Conservation (phyloP, 2,113 vertebrate genomes). For the Leptodactylus fuscus region DNA sequence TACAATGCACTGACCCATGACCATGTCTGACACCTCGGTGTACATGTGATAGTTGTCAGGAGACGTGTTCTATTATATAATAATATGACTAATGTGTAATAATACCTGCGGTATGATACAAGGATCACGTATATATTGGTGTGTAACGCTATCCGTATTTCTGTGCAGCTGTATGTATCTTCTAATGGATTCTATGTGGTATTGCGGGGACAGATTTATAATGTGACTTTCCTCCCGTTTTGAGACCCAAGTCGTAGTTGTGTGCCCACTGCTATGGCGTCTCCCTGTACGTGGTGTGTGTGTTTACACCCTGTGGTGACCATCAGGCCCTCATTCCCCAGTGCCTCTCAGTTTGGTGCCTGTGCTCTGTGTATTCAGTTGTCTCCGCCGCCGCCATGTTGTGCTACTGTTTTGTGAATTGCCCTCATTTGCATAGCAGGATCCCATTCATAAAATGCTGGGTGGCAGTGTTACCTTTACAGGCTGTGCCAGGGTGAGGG, state of each 20-base stretch:
- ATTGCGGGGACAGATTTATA: neutral
- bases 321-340: neutral
- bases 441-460: slow-evolving; percentile 58
- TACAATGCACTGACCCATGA: neutral
- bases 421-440: slow-evolving; percentile 58
- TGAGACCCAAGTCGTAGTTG: neutral
- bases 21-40: neutral
- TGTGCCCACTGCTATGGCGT: neutral
- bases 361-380: neutral
- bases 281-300: neutral
- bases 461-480: slow-evolving; percentile 42
- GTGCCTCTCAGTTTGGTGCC: too few species aligned
- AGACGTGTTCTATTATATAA: neutral
- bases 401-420: slow-evolving; percentile 59
- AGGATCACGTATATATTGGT: too few species aligned
- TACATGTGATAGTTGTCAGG: neutral
- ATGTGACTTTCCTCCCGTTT: too few species aligned
- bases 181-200: neutral
- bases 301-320: neutral
- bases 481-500: slow-evolving; percentile 32
- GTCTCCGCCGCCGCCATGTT: slow-evolving; percentile 47
- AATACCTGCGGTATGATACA: neutral
- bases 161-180: neutral
- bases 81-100: neutral
- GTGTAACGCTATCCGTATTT: too few species aligned